A percentile compares a stretch with the other conserved stretches of the same genome.
Conservation (phyloP, 2,113 vertebrate species). For the Proterorhinus semilunaris region DNA sequence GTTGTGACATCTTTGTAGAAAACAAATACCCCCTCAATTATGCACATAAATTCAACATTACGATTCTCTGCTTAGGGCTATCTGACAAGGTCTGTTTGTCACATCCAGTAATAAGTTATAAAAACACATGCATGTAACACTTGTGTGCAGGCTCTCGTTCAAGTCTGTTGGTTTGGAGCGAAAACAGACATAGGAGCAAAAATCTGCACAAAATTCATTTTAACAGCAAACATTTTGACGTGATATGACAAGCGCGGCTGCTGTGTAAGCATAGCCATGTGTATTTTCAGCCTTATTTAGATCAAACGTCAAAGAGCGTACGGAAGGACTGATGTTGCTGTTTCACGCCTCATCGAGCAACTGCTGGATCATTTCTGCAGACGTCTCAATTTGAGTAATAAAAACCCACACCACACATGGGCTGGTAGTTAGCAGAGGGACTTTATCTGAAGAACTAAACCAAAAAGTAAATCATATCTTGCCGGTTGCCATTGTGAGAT, state of each 20-base stretch:
- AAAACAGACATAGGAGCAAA: background rate
- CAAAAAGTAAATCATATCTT: too few species aligned
- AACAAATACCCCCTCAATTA: conserved; percentile 12
- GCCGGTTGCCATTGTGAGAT: too few species aligned
- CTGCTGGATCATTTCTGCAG: conserved; percentile 4
- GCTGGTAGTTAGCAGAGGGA: background rate
- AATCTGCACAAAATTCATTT: conserved; percentile 2
- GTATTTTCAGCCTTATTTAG: background rate
- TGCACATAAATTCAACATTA: conserved; percentile 3
- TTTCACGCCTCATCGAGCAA: background rate
- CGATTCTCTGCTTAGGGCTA: conserved; percentile 42
- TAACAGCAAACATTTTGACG: background rate
- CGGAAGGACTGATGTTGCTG: background rate
- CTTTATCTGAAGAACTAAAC: background rate
- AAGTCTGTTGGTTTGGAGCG: conserved; percentile 5
- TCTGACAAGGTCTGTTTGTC: conserved; percentile 53
- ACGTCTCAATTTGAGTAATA: background rate
- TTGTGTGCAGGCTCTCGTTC: background rate
- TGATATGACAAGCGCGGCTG: background rate
- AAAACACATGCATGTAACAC: conserved; percentile 17
- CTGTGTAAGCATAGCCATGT: background rate
- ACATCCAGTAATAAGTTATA: conserved; percentile 51
- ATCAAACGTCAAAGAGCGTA: conserved; percentile 4
- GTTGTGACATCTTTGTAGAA: conserved; percentile 46
- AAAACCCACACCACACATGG: background rate